Percentiles rank a stretch among this genome's conserved stretches.
These are phyloP conservation scores for Phasia obesa DNA, from an alignment of 2,888 invertebrate genomes.

Conservation along the genomic window DNA sequence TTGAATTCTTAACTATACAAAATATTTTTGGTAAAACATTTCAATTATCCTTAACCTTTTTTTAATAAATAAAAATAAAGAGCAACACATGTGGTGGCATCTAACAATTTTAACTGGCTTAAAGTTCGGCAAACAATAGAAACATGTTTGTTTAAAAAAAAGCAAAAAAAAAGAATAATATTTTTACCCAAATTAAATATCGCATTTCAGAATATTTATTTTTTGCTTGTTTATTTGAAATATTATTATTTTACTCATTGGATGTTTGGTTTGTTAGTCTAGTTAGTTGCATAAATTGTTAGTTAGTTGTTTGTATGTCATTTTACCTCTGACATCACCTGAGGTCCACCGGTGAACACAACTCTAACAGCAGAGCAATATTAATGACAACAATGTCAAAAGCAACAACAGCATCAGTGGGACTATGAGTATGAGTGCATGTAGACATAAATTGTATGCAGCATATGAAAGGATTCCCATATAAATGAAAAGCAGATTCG, in stretches of 20 bases:
- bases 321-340: slow-evolving; percentile 49
- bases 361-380: slow-evolving; percentile 15
- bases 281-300: slow-evolving; percentile 18
- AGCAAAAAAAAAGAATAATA: neutral
- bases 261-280: slow-evolving; percentile 9
- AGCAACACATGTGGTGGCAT: no score
- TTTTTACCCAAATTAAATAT: neutral
- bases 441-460: slow-evolving; percentile 33
- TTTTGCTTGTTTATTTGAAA: slow-evolving; percentile 2
- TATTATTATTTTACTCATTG: neutral
- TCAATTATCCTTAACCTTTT: no score
- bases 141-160: neutral
- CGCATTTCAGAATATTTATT: neutral
- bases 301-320: slow-evolving; percentile 4
- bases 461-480: slow-evolving; percentile 16
- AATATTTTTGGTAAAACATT: no score
- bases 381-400: slow-evolving; percentile 31
- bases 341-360: slow-evolving; percentile 15
- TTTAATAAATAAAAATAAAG: no score
- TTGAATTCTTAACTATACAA: no score
- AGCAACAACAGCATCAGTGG: slow-evolving; percentile 8
- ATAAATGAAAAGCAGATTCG: slow-evolving; percentile 19
- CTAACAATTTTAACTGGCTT: no score
- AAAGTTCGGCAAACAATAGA: neutral
- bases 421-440: neutral